These are phyloP conservation scores for Volucella inflata DNA, from an alignment of 2,888 invertebrate genomes.

Conservation along the genomic window DNA sequence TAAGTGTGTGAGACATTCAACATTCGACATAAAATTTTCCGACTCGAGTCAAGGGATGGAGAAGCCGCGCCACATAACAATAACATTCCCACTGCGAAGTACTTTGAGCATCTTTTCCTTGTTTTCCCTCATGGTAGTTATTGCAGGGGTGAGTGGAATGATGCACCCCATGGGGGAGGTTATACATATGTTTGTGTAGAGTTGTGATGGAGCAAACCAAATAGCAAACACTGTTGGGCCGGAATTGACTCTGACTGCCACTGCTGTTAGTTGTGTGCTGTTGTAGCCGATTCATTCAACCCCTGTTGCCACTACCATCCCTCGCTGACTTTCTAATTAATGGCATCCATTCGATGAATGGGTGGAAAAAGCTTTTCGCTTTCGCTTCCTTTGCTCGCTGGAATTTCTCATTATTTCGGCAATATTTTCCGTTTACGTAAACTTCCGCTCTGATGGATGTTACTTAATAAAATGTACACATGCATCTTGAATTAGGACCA, in stretches of 20 bases:
- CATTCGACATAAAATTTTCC: conserved; percentile 67
- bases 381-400: conserved; percentile 64
- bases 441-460: conserved; percentile 75
- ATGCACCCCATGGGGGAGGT: conserved; percentile 46
- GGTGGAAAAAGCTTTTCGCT: conserved; percentile 66
- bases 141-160: conserved; percentile 9
- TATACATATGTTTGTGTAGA: not conserved
- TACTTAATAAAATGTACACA: conserved; percentile 75
- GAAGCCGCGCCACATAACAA: conserved; percentile 41
- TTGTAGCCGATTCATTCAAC: too few species aligned
- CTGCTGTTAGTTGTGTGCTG: conserved; percentile 5
- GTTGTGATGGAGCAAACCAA: conserved; percentile 47
- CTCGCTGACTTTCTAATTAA: conserved; percentile 70
- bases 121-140: conserved; percentile 1
- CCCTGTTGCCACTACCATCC: conserved; percentile 42
- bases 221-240: conserved; percentile 41
- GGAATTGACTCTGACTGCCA: not conserved
- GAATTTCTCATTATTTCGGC: conserved; percentile 77
- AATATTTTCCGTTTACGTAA: conserved; percentile 76
- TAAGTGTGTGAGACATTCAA: conserved; percentile 72
- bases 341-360: conserved; percentile 74
- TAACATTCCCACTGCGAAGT: conserved; percentile 56
- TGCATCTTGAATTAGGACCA: conserved; percentile 74
- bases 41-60: not conserved
- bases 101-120: conserved; percentile 55